Percentiles rank a stretch among this genome's conserved stretches.
Conservation (phyloP, 2,888 invertebrate species). For the Neoaliturus tenellus region DNA sequence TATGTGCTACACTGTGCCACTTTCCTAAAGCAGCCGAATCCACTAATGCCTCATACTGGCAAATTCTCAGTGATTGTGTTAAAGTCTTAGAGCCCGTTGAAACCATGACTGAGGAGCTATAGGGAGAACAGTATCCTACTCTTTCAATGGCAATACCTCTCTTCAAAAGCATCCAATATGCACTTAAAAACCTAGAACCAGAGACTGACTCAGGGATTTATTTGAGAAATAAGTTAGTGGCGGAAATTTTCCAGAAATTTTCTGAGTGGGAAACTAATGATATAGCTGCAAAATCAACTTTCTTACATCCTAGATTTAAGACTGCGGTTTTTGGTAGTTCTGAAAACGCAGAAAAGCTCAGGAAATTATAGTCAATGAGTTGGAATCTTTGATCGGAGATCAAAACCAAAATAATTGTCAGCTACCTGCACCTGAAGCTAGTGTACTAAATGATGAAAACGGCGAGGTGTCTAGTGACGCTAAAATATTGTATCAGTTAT, state of each 20-base stretch:
- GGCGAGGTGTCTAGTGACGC: no score
- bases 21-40: conserved; percentile 21
- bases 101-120: conserved; percentile 43
- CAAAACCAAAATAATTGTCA: no score
- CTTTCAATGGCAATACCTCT: conserved; percentile 37
- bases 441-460: no score
- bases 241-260: neutral
- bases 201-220: neutral
- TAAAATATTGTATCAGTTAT: no score
- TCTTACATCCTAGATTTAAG: neutral
- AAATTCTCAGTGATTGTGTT: neutral
- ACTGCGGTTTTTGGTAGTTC: neutral
- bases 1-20: conserved; percentile 8
- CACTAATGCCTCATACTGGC: conserved; percentile 13
- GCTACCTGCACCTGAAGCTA: no score
- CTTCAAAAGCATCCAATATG: neutral
- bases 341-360: neutral
- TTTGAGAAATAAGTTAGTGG: neutral
- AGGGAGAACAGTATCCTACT: conserved; percentile 23
- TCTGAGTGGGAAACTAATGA: neutral
- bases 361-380: neutral
- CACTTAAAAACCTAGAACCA: neutral
- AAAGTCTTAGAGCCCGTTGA: conserved; percentile 12
- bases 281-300: neutral
- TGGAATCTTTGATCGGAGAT: no score